Base-by-base conservation (phyloP, 2,888 invertebrate genomes). In the Neoaliturus tenellus region DNA sequence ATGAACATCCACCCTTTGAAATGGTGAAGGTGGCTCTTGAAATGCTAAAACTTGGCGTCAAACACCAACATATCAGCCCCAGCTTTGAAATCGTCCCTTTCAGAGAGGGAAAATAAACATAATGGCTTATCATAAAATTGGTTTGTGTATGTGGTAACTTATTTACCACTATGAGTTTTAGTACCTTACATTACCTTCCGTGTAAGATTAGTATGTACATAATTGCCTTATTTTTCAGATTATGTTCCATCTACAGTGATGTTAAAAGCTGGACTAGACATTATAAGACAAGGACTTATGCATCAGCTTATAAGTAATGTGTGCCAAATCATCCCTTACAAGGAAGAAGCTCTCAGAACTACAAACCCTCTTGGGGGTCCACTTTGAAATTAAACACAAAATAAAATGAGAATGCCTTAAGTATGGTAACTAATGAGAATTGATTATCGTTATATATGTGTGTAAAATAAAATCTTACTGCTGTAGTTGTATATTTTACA, bases 21-120 rank as follows among this genome's bases (percentile, higher is more conserved):
- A 58, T 58, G 58, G 58, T 58, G 58, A 58, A 58, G 58, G 58
- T 58, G 3, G 58, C 58, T 25, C 58, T 58, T 58, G 58, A 58
- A 58, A 58, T 58, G 2, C 6, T 25, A 58, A 58, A 58, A 17
- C 25, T 23, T 25, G 58, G 58, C 23, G 25, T 58, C 25, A 58
- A 58, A 58, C 58, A 14, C 25, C 58, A 58, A 14, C 58, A 25
- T 8, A 5, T 58, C 4, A 58, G 58, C 25, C 58, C 58, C 4
- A 25, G 23, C 17, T 14, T 58, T 25, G 58, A 58, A 6, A 58
- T 58, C 5, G 25, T 58, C 5, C 58, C 58, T 58, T 58, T 23
- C 25, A 58, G 58, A 58, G 58, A 58, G 4, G 58, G 58, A 3
- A 58, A 58, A 48, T 48, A 17, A 58, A 58, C 20, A 4, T 23